Evolutionary conservation across 2,797 vertebrate genomes (phyloP).

Genomic region (Rhodeus uyekii): DNA sequence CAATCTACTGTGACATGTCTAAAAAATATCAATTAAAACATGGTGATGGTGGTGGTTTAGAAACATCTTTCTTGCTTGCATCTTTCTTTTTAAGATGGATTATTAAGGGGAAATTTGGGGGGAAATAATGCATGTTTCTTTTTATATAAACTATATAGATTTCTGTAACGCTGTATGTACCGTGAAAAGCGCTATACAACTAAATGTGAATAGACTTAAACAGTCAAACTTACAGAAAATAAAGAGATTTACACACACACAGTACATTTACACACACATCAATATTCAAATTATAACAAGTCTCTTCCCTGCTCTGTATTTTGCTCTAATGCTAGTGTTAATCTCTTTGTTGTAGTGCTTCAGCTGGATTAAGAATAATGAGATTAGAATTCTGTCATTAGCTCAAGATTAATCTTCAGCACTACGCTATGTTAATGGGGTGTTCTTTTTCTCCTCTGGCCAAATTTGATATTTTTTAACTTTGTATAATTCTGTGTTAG

Average conservation of each 20-base stretch:
- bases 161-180: no score
- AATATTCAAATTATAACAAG: not conserved
- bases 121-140: not conserved
- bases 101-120: not conserved
- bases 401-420: conserved; percentile 13
- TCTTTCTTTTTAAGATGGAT: not conserved
- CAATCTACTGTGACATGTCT: not conserved
- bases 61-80: not conserved
- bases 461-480: not conserved
- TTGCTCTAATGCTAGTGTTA: conserved; percentile 17
- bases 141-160: no score
- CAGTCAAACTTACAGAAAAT: no score
- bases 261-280: not conserved
- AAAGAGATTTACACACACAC: no score
- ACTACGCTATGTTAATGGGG: not conserved
- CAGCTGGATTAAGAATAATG: conserved; percentile 40
- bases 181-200: no score
- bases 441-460: not conserved
- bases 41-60: not conserved
- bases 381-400: conserved; percentile 38
- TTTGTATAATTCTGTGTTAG: not conserved
- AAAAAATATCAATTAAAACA: not conserved
- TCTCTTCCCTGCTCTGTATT: not conserved
- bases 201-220: no score
- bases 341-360: conserved; percentile 36